A percentile compares a stretch with the other conserved stretches of the same genome.
These are phyloP conservation scores for Neotoxoptera formosana DNA, from an alignment of 1,140 invertebrate genomes.

Conservation along the genomic window DNA sequence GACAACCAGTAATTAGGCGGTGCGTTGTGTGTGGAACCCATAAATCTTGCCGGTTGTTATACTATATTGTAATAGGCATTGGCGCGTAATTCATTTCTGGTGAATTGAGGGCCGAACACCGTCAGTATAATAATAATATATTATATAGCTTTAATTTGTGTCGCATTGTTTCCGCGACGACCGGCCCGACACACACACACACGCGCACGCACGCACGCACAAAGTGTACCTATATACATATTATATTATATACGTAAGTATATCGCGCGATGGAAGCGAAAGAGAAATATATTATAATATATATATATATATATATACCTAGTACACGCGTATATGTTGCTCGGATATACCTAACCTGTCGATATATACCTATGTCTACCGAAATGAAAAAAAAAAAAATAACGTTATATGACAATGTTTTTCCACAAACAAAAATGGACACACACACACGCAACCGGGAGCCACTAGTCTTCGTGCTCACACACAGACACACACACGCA, in stretches of 20 bases:
- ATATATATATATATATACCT: too few relatives aligned
- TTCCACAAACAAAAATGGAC: conserved; percentile 37
- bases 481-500: not conserved
- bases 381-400: not conserved
- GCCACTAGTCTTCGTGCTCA: conserved; percentile 40
- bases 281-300: not conserved
- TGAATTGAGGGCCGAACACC: conserved; percentile 42
- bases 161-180: conserved; percentile 47
- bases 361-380: not conserved
- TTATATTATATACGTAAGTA: not conserved
- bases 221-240: not conserved
- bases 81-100: conserved; percentile 56
- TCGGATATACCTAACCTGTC: not conserved
- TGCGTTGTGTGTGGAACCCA: conserved; percentile 44
- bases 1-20: conserved; percentile 55
- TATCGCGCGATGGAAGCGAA: not conserved
- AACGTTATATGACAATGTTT: conserved; percentile 27
- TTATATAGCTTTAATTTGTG: conserved; percentile 52
- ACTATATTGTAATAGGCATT: conserved; percentile 51
- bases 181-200: not conserved
- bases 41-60: conserved; percentile 54
- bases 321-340: not conserved
- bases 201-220: not conserved
- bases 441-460: not conserved
- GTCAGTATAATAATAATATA: too few relatives aligned